Evolutionary conservation across 2,888 invertebrate genomes (phyloP).

Genomic region (Scaptomyza cyrtandrae): DNA sequence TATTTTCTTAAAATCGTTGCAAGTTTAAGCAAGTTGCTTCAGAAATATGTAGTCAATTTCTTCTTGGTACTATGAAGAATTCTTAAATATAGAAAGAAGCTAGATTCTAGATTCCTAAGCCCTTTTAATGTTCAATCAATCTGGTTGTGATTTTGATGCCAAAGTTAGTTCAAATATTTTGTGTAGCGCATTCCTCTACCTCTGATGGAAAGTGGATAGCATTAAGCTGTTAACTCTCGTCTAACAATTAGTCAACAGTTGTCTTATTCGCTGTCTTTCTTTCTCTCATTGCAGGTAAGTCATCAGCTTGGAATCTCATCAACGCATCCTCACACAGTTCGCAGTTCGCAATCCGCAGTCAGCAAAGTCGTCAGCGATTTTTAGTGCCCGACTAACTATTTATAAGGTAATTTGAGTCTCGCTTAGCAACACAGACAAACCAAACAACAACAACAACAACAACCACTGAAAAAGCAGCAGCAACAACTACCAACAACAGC

Average conservation of each 20-base stretch:
- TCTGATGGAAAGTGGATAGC: conserved; percentile 3
- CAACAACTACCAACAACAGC: not conserved
- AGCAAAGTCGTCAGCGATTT: conserved; percentile 66
- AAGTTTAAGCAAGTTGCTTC: no score
- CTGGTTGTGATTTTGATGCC: conserved; percentile 6
- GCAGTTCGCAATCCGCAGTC: no score
- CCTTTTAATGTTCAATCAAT: not conserved
- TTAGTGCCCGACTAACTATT: conserved; percentile 65
- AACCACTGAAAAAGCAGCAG: conserved; percentile 19
- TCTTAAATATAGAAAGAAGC: no score
- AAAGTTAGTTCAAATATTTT: conserved; percentile 3
- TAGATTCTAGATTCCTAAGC: not conserved
- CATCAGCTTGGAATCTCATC: conserved; percentile 19
- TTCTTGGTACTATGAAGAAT: no score
- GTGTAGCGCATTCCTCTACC: conserved; percentile 12
- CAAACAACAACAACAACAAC: not conserved
- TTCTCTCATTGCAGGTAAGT: conserved; percentile 61
- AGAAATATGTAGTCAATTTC: no score
- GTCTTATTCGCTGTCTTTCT: conserved; percentile 7
- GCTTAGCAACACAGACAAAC: conserved; percentile 60
- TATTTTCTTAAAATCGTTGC: no score
- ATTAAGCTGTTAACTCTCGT: conserved; percentile 26
- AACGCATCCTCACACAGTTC: conserved; percentile 48
- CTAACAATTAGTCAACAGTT: conserved; percentile 47
- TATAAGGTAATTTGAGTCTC: conserved; percentile 74